These are phyloP conservation scores for Trimorus sp. DNA, from an alignment of 2,888 invertebrate genomes.

Conservation along the genomic window DNA sequence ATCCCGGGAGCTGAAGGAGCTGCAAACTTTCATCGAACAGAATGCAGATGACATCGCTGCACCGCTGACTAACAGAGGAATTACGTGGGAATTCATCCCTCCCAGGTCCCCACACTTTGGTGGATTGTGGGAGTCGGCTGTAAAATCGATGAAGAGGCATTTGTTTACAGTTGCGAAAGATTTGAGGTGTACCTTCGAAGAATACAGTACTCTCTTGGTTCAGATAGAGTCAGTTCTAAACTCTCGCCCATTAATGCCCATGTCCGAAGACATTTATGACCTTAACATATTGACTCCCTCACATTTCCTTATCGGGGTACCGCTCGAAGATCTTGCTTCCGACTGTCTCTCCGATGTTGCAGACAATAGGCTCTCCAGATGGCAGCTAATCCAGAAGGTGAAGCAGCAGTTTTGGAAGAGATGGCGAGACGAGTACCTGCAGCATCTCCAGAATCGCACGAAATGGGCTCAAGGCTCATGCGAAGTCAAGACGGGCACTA, in stretches of 20 bases:
- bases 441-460: background rate
- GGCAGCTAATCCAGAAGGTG: background rate
- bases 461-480: no score
- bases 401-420: conserved; percentile 26
- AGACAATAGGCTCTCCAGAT: background rate
- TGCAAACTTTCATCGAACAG: conserved; percentile 36
- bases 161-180: background rate
- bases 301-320: conserved; percentile 67
- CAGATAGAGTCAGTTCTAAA: conserved; percentile 67
- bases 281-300: conserved; percentile 69
- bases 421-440: conserved; percentile 12
- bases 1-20: conserved; percentile 12
- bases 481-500: no score
- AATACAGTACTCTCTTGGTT: conserved; percentile 62
- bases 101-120: no score
- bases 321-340: background rate
- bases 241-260: conserved; percentile 47
- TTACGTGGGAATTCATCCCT: no score
- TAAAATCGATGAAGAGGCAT: background rate
- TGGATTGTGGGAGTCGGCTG: background rate
- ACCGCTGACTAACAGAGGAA: no score
- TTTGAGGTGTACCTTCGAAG: conserved; percentile 61
- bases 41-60: no score
- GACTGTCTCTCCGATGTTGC: background rate
- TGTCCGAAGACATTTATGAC: conserved; percentile 53